Evolutionary conservation across 64 coral and sea anemone species (phyloP).

Genomic region (Actinia tenebrosa): DNA sequence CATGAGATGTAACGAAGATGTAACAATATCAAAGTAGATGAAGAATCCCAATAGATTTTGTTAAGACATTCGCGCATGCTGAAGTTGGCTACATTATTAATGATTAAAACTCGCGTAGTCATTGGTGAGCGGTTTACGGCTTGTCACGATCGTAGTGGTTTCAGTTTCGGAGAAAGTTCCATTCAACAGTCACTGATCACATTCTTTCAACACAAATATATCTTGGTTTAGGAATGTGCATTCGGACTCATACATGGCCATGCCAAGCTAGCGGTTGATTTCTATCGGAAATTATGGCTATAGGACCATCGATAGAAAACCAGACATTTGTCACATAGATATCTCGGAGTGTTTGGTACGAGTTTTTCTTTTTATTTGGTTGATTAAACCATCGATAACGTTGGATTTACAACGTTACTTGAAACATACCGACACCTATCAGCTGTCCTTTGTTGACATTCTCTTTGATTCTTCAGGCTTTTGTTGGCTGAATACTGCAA

Average conservation of each 20-base stretch:
- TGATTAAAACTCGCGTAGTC: neutral
- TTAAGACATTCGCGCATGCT: neutral
- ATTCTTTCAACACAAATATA: neutral
- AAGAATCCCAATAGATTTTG: too few relatives aligned
- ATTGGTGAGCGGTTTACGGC: neutral
- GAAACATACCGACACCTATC: neutral
- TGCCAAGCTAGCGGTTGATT: constrained; percentile 2
- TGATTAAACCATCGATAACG: constrained; percentile 21
- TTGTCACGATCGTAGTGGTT: neutral
- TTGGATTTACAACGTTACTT: neutral
- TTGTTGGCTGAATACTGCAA: constrained; percentile 1
- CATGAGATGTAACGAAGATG: too few relatives aligned
- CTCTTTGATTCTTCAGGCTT: constrained; percentile 7
- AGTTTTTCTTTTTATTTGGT: constrained; percentile 24
- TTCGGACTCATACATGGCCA: neutral
- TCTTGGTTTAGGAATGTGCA: neutral
- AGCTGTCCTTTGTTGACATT: constrained; percentile 26
- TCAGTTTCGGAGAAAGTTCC: neutral
- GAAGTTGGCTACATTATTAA: neutral
- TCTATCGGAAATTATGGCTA: neutral
- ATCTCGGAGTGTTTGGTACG: neutral
- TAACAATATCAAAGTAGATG: too few relatives aligned
- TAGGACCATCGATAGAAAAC: neutral
- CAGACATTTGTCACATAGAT: neutral
- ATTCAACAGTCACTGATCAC: neutral